Base-by-base conservation (phyloP, 2,888 invertebrate species). In the Auanema freiburgensis region DNA sequence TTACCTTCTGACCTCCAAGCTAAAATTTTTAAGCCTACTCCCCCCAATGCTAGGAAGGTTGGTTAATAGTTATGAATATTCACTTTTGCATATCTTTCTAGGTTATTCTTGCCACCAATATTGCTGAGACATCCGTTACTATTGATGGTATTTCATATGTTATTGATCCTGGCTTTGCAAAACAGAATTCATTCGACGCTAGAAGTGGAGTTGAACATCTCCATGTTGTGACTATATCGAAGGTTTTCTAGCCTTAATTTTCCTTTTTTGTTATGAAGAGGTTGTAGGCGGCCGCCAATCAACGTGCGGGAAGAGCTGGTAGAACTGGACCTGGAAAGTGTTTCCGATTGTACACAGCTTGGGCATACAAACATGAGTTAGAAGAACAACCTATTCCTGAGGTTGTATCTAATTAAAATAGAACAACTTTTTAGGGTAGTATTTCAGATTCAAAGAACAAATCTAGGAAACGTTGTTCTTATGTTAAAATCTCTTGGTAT, bases 131-230 rank as follows among this genome's bases (percentile, higher is more conserved):
- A 0, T 97, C 97, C 1, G 87, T 98, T 41, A 98, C 98, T 0
- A 99, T 99, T 76, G 97, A 98, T 84, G 97, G 97, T 79, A 98
- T 98, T 71, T 90, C 93, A 67, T 99, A 94, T 86, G 98, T 98
- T 0, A 95, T 98, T 74, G 98, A 98, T 87, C 95, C 97, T n/a
- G 98, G 98, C 0, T 99, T 96, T 87, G 93, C 93, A 53, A 98
- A 98, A 85, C 96, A 97, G 86, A 97, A 97, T 84, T 94, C 95
- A 85, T 99, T 95, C 83, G 88, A 97, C 86, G 94, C 97, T 0
- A 88, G 93, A 75, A 95, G 95, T 0, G 97, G 97, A 24, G 97
- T 99, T 92, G 97, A 98, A 84, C 95, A 95, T 76, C 87, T 99
- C 65, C 92, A 94, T 87, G 94, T 98, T 3, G 94, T 94, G n/a